These are phyloP conservation scores for Pterocles burchelli DNA, from an alignment of 2,113 vertebrate genomes.

Conservation along the genomic window DNA sequence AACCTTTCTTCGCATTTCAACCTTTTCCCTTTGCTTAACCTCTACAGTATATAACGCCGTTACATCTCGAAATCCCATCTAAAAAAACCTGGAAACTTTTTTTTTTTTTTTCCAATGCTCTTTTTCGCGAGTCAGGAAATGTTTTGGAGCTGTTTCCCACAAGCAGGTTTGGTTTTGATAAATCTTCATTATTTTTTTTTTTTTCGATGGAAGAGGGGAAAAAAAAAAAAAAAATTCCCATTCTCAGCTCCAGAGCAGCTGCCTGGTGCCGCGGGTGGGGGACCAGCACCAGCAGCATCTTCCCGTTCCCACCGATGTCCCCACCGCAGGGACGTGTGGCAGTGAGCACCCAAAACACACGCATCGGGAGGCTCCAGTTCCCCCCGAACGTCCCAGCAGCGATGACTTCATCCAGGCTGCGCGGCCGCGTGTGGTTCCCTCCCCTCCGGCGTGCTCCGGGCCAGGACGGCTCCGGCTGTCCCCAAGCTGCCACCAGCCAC, in stretches of 20 bases:
- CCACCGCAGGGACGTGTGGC: not conserved
- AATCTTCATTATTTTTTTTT: not conserved
- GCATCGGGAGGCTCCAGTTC: not conserved
- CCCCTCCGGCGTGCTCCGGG: rapidly evolving
- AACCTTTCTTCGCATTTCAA: not conserved
- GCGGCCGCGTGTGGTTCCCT: rapidly evolving
- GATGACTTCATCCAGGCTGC: not conserved
- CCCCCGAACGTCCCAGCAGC: not conserved
- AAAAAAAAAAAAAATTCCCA: not conserved
- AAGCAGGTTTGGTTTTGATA: conserved; percentile 34
- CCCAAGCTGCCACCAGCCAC: rapidly evolving
- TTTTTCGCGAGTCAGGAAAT: conserved; percentile 36
- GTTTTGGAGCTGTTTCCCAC: conserved; percentile 26
- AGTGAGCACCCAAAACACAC: not conserved
- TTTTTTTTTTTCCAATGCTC: not conserved
- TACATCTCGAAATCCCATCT: not conserved
- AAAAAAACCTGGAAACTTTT: conserved; percentile 15
- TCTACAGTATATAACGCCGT: not conserved
- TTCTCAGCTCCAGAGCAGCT: not conserved
- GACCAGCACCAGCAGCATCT: not conserved
- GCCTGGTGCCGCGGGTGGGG: not conserved
- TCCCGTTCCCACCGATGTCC: not conserved
- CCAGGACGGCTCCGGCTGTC: not conserved
- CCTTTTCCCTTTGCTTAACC: conserved; percentile 2
- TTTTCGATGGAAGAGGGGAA: not conserved